phyloP scores from a whole-genome alignment of 2,113 vertebrate genomes.

The Nicator chloris region DNA sequence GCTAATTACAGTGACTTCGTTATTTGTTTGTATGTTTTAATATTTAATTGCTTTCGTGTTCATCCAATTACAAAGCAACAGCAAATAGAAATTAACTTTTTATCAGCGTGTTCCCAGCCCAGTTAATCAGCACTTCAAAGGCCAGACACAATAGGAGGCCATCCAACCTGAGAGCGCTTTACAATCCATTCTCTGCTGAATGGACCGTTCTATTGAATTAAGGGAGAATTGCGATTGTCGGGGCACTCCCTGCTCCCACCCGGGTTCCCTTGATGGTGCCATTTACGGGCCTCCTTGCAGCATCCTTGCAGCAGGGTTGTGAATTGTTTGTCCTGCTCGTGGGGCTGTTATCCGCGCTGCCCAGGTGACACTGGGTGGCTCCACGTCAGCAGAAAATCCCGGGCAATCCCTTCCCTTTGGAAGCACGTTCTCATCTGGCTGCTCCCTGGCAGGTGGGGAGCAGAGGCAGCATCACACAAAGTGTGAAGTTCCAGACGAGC shows the following conservation, averaged over 20 bases:
- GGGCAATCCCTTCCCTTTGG: background rate
- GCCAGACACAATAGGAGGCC: conserved; percentile 53
- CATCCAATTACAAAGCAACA: conserved; percentile 78
- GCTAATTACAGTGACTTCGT: conserved; percentile 79
- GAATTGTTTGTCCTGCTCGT: background rate
- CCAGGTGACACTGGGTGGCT: background rate
- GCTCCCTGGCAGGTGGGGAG: rapidly evolving
- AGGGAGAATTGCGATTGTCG: conserved; percentile 38
- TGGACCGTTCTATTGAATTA: conserved; percentile 39
- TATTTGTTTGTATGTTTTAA: conserved; percentile 85
- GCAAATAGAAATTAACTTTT: conserved; percentile 83
- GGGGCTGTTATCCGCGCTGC: background rate
- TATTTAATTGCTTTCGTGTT: conserved; percentile 83
- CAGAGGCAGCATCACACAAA: rapidly evolving
- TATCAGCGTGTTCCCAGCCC: conserved; percentile 74
- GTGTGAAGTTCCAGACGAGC: rapidly evolving
- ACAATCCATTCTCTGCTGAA: conserved; percentile 46
- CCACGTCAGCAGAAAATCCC: rapidly evolving
- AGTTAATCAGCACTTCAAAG: conserved; percentile 67
- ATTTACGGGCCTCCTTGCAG: background rate
- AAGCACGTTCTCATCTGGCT: rapidly evolving
- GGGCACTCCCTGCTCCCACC: background rate
- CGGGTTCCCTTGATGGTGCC: background rate
- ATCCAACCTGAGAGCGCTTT: conserved; percentile 54
- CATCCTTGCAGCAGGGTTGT: background rate